Conservation (phyloP, 2,888 invertebrate species). For the Zaprionus bogoriensis region DNA sequence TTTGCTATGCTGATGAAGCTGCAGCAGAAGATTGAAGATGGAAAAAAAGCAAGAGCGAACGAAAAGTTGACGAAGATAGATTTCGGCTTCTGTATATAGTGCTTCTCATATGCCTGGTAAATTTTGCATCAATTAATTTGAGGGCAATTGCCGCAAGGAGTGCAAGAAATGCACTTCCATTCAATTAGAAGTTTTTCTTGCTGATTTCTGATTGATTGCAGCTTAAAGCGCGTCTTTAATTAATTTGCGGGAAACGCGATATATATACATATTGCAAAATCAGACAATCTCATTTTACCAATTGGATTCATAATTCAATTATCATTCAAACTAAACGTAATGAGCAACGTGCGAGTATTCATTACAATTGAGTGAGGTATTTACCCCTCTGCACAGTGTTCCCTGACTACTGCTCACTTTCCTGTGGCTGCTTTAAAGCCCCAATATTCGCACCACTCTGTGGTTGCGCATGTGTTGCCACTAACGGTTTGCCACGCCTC, state of each 20-base stretch:
- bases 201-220: not conserved
- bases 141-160: slow-evolving; percentile 6
- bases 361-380: not conserved
- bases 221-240: not conserved
- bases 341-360: not conserved
- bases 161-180: no score
- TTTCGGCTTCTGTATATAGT: slow-evolving; percentile 2
- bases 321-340: slow-evolving; percentile 5
- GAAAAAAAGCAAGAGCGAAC: not conserved
- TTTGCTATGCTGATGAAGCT: slow-evolving; percentile 51
- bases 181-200: not conserved
- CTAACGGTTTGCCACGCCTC: not conserved
- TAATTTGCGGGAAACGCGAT: not conserved
- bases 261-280: not conserved
- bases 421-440: slow-evolving; percentile 29
- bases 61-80: slow-evolving; percentile 3
- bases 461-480: slow-evolving; percentile 17
- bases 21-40: not conserved
- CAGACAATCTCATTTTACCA: not conserved
- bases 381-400: not conserved
- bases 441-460: slow-evolving; percentile 29
- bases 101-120: slow-evolving; percentile 3
- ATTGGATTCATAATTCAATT: slow-evolving; percentile 6
- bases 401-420: slow-evolving; percentile 15
- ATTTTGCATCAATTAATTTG: slow-evolving; percentile 49